Evolutionary conservation across 2,888 invertebrate species (phyloP), one percentile per base, ranked within the genome.

Genomic region (Drosophila longiperda): DNA sequence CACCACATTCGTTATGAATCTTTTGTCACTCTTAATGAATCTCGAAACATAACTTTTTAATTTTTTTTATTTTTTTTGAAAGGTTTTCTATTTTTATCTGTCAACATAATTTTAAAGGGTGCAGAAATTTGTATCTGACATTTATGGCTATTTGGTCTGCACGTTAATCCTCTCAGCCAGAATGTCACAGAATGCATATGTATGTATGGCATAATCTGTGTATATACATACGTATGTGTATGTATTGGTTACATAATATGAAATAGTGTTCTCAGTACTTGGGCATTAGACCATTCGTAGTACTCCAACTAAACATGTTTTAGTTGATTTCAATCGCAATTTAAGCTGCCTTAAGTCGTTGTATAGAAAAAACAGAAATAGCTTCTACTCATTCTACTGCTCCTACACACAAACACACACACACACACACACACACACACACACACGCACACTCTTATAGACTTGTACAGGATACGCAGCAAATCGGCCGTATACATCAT

Each of bases 401-500:
- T 29, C 7, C 29, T 38, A 15, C 32, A 29, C 7, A 20, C 15
- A 11, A 17, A 20, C 15, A 11, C 23, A 11, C 49, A n/a, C 34
- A 26, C 48, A 15, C 48, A n/a, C 50, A 29, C 36, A n/a, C n/a
- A 32, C 23, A 33, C 20, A 52, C 58, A 57, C 23, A 23, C 55
- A 55, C 48, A 33, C 26, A 23, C 8, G 29, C 15, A 32, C 12
- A 32, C 40, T 20, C 26, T 20, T 1, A 26, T 15, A 36, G 11
- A 48, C 38, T 49, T 40, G 11, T 50, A 23, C 36, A 54, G 78
- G 45, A 78, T 78, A 78, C 80, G 71, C 74, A 87, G 62, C 60
- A 70, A 87, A 86, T 89, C 73, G 79, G 68, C 84, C 61, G 70
- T 75, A 81, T 89, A 88, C 70, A 87, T 89, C 88, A 87, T 81